Percentiles rank a stretch among this genome's conserved stretches.
phyloP scores from a whole-genome alignment of 2,113 vertebrate species.

The Dendrocopos noguchii region DNA sequence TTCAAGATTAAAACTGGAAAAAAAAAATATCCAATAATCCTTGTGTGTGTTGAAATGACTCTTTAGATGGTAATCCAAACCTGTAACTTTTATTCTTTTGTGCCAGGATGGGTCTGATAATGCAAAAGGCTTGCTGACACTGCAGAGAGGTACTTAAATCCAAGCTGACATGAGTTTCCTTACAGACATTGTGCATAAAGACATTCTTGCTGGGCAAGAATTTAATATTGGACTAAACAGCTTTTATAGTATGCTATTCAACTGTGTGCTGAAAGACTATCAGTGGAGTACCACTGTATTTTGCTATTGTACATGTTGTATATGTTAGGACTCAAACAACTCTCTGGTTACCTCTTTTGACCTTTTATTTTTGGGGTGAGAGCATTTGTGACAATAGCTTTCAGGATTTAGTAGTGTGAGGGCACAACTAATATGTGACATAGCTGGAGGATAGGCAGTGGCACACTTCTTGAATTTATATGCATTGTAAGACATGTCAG shows the following conservation, averaged over 20 bases:
- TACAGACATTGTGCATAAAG: not conserved
- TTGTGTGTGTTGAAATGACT: not conserved
- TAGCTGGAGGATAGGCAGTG: constrained; percentile 22
- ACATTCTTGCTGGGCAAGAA: not conserved
- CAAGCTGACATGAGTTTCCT: not conserved
- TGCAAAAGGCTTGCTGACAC: not conserved
- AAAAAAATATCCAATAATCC: not conserved
- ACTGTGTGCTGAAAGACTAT: not conserved
- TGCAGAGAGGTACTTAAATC: constrained; percentile 7
- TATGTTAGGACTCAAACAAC: not conserved
- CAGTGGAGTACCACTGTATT: not conserved
- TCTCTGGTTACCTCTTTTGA: constrained; percentile 20
- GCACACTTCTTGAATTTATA: constrained; percentile 3
- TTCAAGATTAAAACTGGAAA: not conserved
- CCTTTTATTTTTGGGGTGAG: not conserved
- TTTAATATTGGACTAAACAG: not conserved
- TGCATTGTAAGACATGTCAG: constrained; percentile 34
- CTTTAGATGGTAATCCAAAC: not conserved
- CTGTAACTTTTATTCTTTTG: not conserved
- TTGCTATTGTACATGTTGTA: not conserved
- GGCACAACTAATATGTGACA: not conserved
- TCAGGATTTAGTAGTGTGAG: constrained; percentile 9
- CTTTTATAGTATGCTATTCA: not conserved
- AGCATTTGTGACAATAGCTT: not conserved
- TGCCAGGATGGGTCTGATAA: not conserved